Evolutionary conservation across 2,797 vertebrate species (phyloP), one percentile per base, ranked within the genome.

Genomic region (Cephalopachus bancanus): DNA sequence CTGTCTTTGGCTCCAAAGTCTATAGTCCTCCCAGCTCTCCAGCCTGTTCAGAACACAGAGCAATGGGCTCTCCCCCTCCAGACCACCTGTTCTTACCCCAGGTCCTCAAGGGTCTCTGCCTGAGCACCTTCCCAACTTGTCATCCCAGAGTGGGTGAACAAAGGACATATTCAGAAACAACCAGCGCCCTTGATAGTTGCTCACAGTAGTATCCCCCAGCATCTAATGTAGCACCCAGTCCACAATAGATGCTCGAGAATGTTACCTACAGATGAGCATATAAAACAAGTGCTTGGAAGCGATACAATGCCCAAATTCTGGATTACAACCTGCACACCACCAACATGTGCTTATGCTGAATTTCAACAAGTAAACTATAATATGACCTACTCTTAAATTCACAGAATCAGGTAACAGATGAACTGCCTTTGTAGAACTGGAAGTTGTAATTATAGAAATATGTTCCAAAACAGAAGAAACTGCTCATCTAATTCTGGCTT

Each of bases 291-390:
- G 78, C 88, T 88, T 69, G 19, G n/a, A 89, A 28, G 71, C 87
- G 71, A 62, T 44, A 33, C 19, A 92, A 51, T 64, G 17, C 24
- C 65, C 72, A 64, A 55, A 75, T 92, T 95, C 93, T 90, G 3
- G 3, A 24, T 83, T 75, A 62, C 17, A 71, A 10, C 22, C 60
- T 3, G 2, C 6, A 1, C 16, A 33, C 62, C 57, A 53, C 44
- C 5, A 20, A 20, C 80, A 79, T 80, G 30, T 75, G 65, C 88
- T 88, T 67, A 55, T 60, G 69, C 26, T 60, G 72, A 24, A 83
- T 96, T 75, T 85, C 91, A 96, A 91, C 57, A 78, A 74, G 3
- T 3, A 79, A 93, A 83, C 49, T 87, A 5, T 33, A 79, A 6
- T 26, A 20, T n/a, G 86, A 62, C 24, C 55, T 81, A 51, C 53